Evolutionary conservation across 2,888 invertebrate genomes (phyloP).

Genomic region (Argyresthia albistria): DNA sequence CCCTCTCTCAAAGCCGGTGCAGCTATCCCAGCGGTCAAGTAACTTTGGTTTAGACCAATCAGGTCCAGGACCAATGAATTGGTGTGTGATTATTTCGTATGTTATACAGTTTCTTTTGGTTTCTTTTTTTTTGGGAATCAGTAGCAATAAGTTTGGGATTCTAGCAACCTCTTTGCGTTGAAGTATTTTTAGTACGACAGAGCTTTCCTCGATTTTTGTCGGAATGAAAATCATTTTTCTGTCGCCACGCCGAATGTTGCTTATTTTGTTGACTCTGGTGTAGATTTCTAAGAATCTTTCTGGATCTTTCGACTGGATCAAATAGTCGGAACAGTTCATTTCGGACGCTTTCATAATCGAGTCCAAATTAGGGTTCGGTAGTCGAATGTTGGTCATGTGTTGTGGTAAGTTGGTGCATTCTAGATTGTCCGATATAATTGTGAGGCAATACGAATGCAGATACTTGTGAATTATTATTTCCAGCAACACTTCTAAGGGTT

Average conservation of each 20-base stretch:
- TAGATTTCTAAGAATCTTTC: constrained; percentile 40
- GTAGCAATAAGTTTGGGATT: constrained; percentile 42
- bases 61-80: constrained; percentile 37
- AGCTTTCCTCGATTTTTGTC: constrained; percentile 12
- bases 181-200: constrained; percentile 25
- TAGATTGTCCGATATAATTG: constrained; percentile 35
- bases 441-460: constrained; percentile 32
- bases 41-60: constrained; percentile 19
- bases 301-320: constrained; percentile 44
- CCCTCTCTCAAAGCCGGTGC: constrained; percentile 32
- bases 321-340: constrained; percentile 59
- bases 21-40: constrained; percentile 53
- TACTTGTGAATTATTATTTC: background rate
- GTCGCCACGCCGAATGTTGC: constrained; percentile 49
- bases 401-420: constrained; percentile 17
- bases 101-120: constrained; percentile 16
- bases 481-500: background rate
- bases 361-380: background rate
- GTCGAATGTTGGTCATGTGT: constrained; percentile 20
- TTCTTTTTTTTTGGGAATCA: constrained; percentile 17
- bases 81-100: constrained; percentile 51
- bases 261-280: constrained; percentile 42
- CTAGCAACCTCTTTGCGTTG: constrained; percentile 34
- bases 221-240: constrained; percentile 56
- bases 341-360: constrained; percentile 38